Percentiles rank a stretch among this genome's conserved stretches.
These are phyloP conservation scores for Camptogramma bilineatum DNA, from an alignment of 2,888 invertebrate genomes.

Conservation along the genomic window DNA sequence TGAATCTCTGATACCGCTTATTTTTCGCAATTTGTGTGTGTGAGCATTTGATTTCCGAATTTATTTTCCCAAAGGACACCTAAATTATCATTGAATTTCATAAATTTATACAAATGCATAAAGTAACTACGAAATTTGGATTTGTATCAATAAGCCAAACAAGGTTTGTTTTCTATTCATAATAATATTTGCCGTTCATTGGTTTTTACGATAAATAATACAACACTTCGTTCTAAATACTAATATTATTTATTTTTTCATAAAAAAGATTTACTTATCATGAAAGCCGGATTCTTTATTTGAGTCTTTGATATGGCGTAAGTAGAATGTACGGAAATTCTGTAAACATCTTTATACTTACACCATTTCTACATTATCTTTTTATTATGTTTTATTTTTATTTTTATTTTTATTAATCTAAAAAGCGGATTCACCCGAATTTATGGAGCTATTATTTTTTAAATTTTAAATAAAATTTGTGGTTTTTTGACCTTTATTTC, in stretches of 20 bases:
- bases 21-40: neutral
- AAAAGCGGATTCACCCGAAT: too few relatives aligned
- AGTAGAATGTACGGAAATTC: neutral
- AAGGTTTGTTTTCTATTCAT: too few relatives aligned
- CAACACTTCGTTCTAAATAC: too few relatives aligned
- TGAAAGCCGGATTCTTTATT: constrained; percentile 32
- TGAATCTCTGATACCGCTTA: neutral
- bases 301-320: constrained; percentile 2
- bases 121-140: neutral
- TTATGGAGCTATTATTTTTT: too few relatives aligned
- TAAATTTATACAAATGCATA: neutral
- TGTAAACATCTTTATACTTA: neutral
- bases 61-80: neutral
- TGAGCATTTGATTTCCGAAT: neutral
- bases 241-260: too few relatives aligned
- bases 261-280: too few relatives aligned
- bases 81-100: neutral
- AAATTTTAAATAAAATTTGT: too few relatives aligned
- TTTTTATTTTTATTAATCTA: too few relatives aligned
- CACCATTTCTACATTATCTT: neutral
- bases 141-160: too few relatives aligned
- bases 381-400: neutral
- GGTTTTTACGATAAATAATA: too few relatives aligned
- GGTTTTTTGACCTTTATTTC: too few relatives aligned
- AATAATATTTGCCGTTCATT: too few relatives aligned